Percentiles rank a stretch among this genome's conserved stretches.
Evolutionary conservation across 1,140 invertebrate genomes (phyloP).

Genomic region (Phocides pigmalion): DNA sequence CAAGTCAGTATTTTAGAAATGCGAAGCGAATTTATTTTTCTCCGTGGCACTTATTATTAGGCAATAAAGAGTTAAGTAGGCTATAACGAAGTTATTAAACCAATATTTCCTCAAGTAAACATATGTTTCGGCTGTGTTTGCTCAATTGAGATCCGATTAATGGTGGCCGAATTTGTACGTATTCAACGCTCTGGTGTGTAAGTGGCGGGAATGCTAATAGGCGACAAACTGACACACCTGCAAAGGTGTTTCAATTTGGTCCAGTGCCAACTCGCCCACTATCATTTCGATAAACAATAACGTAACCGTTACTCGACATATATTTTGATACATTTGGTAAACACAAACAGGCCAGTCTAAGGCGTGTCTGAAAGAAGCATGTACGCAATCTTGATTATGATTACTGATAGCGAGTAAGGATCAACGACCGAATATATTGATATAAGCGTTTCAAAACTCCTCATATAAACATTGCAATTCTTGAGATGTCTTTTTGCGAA

Average conservation of each 20-base stretch:
- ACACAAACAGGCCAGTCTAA: conserved; percentile 38
- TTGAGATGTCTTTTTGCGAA: conserved; percentile 22
- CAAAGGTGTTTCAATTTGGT: conserved; percentile 58
- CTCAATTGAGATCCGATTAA: conserved; percentile 58
- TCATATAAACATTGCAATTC: conserved; percentile 25
- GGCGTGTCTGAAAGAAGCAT: conserved; percentile 16
- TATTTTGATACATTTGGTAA: conserved; percentile 50
- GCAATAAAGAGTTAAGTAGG: conserved; percentile 18
- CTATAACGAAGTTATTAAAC: conserved; percentile 24
- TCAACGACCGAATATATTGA: conserved; percentile 45
- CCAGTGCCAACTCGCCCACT: conserved; percentile 52
- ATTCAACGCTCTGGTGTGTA: conserved; percentile 14
- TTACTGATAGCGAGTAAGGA: conserved; percentile 33
- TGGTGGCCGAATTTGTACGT: conserved; percentile 29
- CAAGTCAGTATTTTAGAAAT: not conserved
- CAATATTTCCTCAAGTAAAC: conserved; percentile 19
- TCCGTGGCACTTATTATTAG: conserved; percentile 1
- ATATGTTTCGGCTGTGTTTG: conserved; percentile 46
- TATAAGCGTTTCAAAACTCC: conserved; percentile 30
- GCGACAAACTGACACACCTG: conserved; percentile 51
- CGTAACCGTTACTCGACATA: conserved; percentile 55
- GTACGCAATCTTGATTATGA: conserved; percentile 6
- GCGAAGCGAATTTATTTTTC: not conserved
- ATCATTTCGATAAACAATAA: conserved; percentile 69
- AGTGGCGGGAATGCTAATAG: conserved; percentile 47